These are phyloP conservation scores for Nannoperca obscura DNA, from an alignment of 2,797 vertebrate genomes.

Conservation along the genomic window DNA sequence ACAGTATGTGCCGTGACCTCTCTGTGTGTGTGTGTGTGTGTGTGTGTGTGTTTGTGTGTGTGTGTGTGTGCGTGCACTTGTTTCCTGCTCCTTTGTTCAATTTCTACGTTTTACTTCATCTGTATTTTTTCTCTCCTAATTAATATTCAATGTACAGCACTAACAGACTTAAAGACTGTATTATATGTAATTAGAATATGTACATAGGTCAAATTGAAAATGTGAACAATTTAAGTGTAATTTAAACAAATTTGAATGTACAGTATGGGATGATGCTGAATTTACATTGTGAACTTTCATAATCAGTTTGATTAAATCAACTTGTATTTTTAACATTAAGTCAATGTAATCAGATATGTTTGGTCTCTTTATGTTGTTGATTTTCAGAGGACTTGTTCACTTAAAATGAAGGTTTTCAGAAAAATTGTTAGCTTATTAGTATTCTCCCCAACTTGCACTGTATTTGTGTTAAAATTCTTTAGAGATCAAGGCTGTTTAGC, in stretches of 20 bases:
- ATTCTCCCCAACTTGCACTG: background rate
- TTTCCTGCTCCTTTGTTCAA: background rate
- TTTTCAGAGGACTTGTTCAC: too few relatives aligned
- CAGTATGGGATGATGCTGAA: background rate
- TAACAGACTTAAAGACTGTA: constrained; percentile 12
- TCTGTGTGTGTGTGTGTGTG: background rate
- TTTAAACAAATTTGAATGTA: constrained; percentile 35
- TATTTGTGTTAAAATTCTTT: background rate
- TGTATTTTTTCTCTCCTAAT: background rate
- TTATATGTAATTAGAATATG: constrained; percentile 41
- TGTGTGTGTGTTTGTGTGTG: background rate
- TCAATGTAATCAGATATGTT: background rate
- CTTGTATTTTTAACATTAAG: background rate
- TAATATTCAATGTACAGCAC: constrained; percentile 16
- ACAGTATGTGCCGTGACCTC: background rate
- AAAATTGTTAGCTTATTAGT: background rate
- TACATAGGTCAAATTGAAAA: constrained; percentile 5
- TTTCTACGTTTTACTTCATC: background rate
- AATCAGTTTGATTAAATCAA: constrained; percentile 27
- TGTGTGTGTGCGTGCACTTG: too few relatives aligned
- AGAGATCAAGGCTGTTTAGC: background rate
- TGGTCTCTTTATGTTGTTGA: background rate
- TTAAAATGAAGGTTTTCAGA: too few relatives aligned
- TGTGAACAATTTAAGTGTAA: constrained; percentile 16
- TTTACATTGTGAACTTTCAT: constrained; percentile 40